A percentile compares a stretch with the other conserved stretches of the same genome.
Evolutionary conservation across 2,888 invertebrate species (phyloP).

Genomic region (Dichetophora obliterata): DNA sequence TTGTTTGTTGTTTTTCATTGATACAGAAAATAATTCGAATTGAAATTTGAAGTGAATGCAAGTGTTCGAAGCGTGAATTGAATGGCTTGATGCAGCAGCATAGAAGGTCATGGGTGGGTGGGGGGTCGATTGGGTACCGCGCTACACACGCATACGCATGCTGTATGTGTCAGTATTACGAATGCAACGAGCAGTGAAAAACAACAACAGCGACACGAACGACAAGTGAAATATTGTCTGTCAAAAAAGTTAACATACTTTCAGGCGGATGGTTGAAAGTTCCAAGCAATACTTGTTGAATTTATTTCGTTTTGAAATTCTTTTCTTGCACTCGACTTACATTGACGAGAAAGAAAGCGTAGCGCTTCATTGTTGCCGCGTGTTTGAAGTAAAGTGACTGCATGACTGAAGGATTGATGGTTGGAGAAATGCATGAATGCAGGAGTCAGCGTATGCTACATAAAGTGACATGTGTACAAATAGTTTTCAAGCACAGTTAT

Average conservation of each 20-base stretch:
- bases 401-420: background rate
- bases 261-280: background rate
- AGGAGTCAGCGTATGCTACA: background rate
- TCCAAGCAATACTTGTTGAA: constrained; percentile 10
- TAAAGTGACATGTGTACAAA: constrained; percentile 4
- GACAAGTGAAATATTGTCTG: background rate
- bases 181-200: background rate
- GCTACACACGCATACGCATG: too few species aligned
- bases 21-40: background rate
- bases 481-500: constrained; percentile 4
- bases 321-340: background rate
- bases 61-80: too few species aligned
- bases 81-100: background rate
- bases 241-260: constrained; percentile 13
- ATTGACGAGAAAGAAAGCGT: background rate
- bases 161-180: too few species aligned
- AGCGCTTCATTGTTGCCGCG: background rate
- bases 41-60: constrained; percentile 1
- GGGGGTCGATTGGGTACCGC: too few species aligned
- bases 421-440: background rate
- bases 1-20: too few species aligned
- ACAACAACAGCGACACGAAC: background rate
- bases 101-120: background rate
- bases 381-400: background rate
- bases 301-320: background rate